These are phyloP conservation scores for Agelastica alni DNA, from an alignment of 2,888 invertebrate genomes.

Conservation along the genomic window DNA sequence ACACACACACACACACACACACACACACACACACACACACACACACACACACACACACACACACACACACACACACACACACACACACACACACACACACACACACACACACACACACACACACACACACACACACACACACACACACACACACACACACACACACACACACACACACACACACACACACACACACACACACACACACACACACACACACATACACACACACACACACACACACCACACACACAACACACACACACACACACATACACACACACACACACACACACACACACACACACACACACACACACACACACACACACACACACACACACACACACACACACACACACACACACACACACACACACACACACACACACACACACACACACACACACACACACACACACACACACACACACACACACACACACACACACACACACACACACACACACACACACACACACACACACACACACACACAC, in stretches of 20 bases:
- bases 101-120: neutral
- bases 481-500: neutral
- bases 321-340: neutral
- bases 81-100: neutral
- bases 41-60: neutral
- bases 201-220: neutral
- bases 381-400: neutral
- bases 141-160: neutral
- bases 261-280: neutral
- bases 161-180: neutral
- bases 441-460: neutral
- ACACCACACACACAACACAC: neutral
- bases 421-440: neutral
- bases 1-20: neutral
- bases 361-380: neutral
- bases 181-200: neutral
- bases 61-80: neutral
- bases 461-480: neutral
- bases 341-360: neutral
- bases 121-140: neutral
- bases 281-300: neutral
- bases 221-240: neutral
- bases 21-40: neutral
- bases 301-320: neutral
- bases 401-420: neutral